phyloP scores from a whole-genome alignment of 2,888 invertebrate genomes.

The Meteorus colon region DNA sequence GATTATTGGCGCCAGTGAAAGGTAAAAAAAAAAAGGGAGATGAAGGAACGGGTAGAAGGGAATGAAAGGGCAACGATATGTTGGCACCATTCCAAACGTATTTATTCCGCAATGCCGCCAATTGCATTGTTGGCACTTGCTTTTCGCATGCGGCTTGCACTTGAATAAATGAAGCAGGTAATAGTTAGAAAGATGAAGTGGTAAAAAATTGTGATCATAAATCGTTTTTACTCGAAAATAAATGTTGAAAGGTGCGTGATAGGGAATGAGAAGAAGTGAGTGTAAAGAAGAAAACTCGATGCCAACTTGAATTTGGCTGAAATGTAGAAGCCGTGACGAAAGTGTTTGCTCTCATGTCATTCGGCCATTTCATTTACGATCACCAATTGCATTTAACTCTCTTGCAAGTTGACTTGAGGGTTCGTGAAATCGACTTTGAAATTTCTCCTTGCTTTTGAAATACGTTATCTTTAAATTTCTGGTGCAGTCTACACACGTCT shows the following conservation, averaged over 20 bases:
- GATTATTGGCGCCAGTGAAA: constrained; percentile 25
- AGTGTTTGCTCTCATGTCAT: constrained; percentile 2
- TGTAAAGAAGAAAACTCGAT: neutral
- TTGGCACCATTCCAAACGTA: constrained; percentile 23
- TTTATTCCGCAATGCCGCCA: constrained; percentile 23
- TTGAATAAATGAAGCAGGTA: constrained; percentile 26
- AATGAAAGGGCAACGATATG: neutral
- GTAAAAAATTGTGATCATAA: constrained; percentile 9
- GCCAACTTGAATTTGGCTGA: constrained; percentile 2
- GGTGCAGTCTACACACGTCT: neutral
- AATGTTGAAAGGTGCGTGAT: neutral
- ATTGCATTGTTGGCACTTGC: constrained; percentile 24
- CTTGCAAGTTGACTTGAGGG: constrained; percentile 38
- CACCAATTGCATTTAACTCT: neutral
- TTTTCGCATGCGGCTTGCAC: constrained; percentile 11
- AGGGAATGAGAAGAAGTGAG: neutral
- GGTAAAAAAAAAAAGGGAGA: neutral
- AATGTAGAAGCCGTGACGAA: neutral
- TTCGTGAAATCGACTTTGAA: constrained; percentile 50
- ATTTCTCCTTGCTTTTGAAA: constrained; percentile 46
- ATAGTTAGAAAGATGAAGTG: constrained; percentile 16
- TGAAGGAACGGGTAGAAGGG: neutral
- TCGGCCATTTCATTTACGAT: neutral
- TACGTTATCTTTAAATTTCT: constrained; percentile 4
- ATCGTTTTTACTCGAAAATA: neutral